A percentile compares a stretch with the other conserved stretches of the same genome.
Conservation (phyloP, 2,797 vertebrate genomes). For the Podarcis siculus region DNA sequence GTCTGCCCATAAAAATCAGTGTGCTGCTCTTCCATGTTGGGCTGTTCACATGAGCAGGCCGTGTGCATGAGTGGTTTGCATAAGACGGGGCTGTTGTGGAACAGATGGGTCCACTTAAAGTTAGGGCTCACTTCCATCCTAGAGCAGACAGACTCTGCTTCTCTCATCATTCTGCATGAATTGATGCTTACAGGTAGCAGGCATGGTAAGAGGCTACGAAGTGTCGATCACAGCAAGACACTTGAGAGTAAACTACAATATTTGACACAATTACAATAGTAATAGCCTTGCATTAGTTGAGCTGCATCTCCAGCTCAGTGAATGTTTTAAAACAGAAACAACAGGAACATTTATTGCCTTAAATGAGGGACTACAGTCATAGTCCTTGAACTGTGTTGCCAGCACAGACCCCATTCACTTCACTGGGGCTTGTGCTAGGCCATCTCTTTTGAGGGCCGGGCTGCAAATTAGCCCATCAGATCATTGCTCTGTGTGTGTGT, state of each 20-base stretch:
- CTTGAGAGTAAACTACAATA: conserved; percentile 48
- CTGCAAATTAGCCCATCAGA: conserved; percentile 22
- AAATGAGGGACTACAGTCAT: conserved; percentile 21
- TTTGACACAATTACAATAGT: conserved; percentile 51
- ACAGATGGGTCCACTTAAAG: conserved; percentile 53
- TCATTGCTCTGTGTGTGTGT: conserved; percentile 46
- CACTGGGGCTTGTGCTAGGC: background rate
- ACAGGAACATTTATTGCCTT: conserved; percentile 61
- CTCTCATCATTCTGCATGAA: conserved; percentile 47
- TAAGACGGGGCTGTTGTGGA: conserved; percentile 39
- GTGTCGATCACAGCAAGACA: conserved; percentile 42
- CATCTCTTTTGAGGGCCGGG: background rate
- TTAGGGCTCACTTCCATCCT: background rate
- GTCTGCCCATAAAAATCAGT: background rate
- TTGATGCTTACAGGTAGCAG: conserved; percentile 4
- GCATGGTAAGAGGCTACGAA: conserved; percentile 63
- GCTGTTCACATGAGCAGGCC: background rate
- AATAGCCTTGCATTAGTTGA: conserved; percentile 42
- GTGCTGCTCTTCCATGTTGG: background rate
- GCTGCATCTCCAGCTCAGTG: conserved; percentile 27
- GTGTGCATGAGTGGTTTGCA: background rate
- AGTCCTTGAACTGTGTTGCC: conserved; percentile 11
- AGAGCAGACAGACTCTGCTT: conserved; percentile 21
- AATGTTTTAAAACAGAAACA: conserved; percentile 43
- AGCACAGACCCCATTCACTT: conserved; percentile 11